A percentile compares a stretch with the other conserved stretches of the same genome.
These are phyloP conservation scores for Sarcoramphus papa DNA, from an alignment of 2,797 vertebrate species.

Conservation along the genomic window DNA sequence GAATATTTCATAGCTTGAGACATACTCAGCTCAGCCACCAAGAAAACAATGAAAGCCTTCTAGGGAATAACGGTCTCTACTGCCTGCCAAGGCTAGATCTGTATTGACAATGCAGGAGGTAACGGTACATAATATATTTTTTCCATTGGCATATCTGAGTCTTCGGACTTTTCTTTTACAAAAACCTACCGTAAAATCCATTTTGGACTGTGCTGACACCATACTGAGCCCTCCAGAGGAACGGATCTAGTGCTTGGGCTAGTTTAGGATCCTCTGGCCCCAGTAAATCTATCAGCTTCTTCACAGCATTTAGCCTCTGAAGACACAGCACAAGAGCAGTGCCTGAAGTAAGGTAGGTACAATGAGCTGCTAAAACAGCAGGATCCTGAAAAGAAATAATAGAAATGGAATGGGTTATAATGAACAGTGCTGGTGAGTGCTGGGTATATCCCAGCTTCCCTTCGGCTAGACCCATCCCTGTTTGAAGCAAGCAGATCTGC, in stretches of 20 bases:
- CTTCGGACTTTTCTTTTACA: not conserved
- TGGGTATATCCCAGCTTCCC: not conserved
- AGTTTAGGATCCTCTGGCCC: slow-evolving; percentile 61
- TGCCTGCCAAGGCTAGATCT: not conserved
- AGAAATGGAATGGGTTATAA: not conserved
- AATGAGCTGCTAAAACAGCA: slow-evolving; percentile 34
- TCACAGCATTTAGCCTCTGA: slow-evolving; percentile 73
- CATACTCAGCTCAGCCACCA: not conserved
- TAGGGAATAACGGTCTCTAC: not conserved
- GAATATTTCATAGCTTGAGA: not conserved
- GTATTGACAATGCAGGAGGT: not conserved
- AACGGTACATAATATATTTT: not conserved
- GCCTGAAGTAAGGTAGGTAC: slow-evolving; percentile 62
- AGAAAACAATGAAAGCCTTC: not conserved
- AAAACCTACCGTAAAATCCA: slow-evolving; percentile 68
- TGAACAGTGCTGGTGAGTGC: not conserved
- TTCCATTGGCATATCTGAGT: not conserved
- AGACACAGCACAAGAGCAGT: slow-evolving; percentile 73
- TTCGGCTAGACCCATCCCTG: not conserved
- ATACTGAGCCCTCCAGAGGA: slow-evolving; percentile 65
- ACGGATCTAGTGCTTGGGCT: slow-evolving; percentile 41
- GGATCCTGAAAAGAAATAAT: slow-evolving; percentile 30
- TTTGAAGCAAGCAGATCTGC: not conserved
- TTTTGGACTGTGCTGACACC: slow-evolving; percentile 60
- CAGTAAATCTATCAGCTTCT: slow-evolving; percentile 72